phyloP scores from a whole-genome alignment of 2,113 vertebrate species.

The Chitala chitala region DNA sequence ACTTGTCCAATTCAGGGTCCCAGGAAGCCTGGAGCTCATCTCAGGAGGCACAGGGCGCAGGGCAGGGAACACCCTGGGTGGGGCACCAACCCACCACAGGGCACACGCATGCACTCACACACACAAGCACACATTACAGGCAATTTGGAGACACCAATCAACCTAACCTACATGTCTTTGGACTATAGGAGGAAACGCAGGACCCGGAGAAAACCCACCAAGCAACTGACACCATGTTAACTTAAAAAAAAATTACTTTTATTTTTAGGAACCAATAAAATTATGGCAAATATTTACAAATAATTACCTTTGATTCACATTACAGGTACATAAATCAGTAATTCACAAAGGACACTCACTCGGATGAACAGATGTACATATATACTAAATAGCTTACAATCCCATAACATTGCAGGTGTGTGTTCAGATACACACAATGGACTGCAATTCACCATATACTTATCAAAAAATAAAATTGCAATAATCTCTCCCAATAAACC shows the following conservation, averaged over 20 bases:
- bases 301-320: constrained; percentile 98
- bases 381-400: constrained; percentile 78
- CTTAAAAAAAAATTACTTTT: constrained; percentile 97
- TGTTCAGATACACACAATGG: constrained; percentile 85
- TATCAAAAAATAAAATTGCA: constrained; percentile 5
- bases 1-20: no score
- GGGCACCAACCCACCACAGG: no score
- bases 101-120: no score
- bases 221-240: constrained; percentile 55
- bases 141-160: no score
- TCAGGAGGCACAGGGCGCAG: no score
- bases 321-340: constrained; percentile 96
- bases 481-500: constrained; percentile 34
- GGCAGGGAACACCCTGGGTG: no score
- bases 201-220: constrained; percentile 13
- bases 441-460: constrained; percentile 84
- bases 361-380: constrained; percentile 91
- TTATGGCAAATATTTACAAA: constrained; percentile 99
- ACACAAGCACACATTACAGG: no score
- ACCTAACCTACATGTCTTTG: no score
- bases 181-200: no score
- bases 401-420: constrained; percentile 76
- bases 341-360: constrained; percentile 98
- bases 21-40: no score
- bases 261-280: constrained; percentile 99